A percentile compares a stretch with the other conserved stretches of the same genome.
Evolutionary conservation across 2,113 vertebrate genomes (phyloP).

Genomic region (Bufo gargarizans): DNA sequence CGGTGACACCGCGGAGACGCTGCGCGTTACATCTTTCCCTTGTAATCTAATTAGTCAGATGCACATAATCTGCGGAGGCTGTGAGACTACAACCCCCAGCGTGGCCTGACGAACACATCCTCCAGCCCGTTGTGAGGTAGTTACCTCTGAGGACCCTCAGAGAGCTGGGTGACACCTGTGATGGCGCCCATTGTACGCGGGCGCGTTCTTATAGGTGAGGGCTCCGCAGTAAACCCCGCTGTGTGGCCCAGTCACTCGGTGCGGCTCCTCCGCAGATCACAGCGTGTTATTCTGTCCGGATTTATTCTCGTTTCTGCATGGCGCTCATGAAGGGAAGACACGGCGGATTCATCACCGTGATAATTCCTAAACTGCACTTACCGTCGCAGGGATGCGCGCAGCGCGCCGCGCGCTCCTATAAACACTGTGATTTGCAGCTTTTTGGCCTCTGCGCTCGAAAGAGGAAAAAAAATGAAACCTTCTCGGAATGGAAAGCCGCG

Average conservation of each 20-base stretch:
- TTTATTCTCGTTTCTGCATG: neutral
- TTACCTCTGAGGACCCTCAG: no score
- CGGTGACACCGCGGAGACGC: neutral
- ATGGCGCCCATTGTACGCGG: no score
- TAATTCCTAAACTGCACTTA: slow-evolving; percentile 18
- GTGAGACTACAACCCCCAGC: neutral
- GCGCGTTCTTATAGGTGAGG: neutral
- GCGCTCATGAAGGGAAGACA: neutral
- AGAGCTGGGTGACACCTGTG: no score
- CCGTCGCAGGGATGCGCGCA: neutral
- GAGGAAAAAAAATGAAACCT: neutral
- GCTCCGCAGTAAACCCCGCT: neutral
- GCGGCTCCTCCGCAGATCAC: neutral
- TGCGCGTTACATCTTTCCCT: neutral
- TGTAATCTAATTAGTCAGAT: slow-evolving; percentile 13
- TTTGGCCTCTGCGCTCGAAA: neutral
- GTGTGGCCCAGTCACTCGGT: neutral
- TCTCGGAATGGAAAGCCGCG: neutral
- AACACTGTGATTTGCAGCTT: slow-evolving; percentile 33
- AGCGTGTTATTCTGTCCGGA: neutral
- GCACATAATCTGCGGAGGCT: neutral
- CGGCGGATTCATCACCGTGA: slow-evolving; percentile 2
- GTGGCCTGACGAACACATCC: neutral
- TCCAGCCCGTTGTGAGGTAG: no score
- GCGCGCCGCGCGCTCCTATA: neutral